phyloP scores from a whole-genome alignment of 2,113 vertebrate genomes.

The Dolichallabes microphthalmus region DNA sequence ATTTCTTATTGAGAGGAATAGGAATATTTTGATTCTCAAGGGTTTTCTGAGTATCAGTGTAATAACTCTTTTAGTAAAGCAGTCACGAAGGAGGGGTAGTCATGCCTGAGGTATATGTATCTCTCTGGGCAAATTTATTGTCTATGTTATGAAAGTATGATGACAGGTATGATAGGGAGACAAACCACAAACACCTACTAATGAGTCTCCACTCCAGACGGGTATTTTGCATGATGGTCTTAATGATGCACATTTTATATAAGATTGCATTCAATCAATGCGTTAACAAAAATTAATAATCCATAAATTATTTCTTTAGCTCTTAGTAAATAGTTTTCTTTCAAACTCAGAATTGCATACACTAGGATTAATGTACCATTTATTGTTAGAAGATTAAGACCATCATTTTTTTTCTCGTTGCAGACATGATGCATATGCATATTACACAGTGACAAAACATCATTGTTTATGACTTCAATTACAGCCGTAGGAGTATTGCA shows the following conservation, averaged over 20 bases:
- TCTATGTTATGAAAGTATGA: conserved; percentile 31
- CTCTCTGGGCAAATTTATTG: conserved; percentile 15
- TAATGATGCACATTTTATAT: conserved; percentile 48
- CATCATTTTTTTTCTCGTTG: conserved; percentile 17
- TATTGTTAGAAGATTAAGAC: conserved; percentile 40
- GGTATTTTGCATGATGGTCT: conserved; percentile 46
- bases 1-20: conserved; percentile 30
- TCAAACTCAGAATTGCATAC: conserved; percentile 32
- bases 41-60: conserved; percentile 6
- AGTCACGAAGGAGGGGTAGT: conserved; percentile 6
- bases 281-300: conserved; percentile 57
- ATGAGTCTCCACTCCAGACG: conserved; percentile 33
- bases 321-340: conserved; percentile 47
- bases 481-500: conserved; percentile 17
- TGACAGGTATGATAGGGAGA: conserved; percentile 31
- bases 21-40: conserved; percentile 6
- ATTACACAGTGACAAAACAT: conserved; percentile 19
- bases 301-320: conserved; percentile 55
- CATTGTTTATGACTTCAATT: conserved; percentile 40
- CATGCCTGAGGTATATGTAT: conserved; percentile 6
- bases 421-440: conserved; percentile 25
- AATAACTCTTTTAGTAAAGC: conserved; percentile 14
- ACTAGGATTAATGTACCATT: conserved; percentile 44
- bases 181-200: conserved; percentile 36
- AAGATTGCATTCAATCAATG: conserved; percentile 42